Conservation (phyloP, 2,797 vertebrate genomes). For the Halcyon smyrnensis region DNA sequence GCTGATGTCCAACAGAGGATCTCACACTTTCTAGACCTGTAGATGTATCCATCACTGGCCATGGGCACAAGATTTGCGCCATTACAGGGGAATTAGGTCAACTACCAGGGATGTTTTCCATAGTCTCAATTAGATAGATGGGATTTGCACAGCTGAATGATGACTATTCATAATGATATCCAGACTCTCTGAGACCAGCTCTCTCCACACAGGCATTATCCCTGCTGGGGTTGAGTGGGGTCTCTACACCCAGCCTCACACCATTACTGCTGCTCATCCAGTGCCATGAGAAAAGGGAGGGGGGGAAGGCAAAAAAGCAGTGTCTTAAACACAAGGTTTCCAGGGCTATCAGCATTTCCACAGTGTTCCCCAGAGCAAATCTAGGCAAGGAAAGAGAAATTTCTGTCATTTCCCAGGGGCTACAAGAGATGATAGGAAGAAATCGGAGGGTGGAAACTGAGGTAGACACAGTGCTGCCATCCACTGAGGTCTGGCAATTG, state of each 20-base stretch:
- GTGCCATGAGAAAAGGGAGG: accelerated
- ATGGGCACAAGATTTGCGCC: not conserved
- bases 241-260: not conserved
- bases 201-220: accelerated
- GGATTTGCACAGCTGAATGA: not conserved
- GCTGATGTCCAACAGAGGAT: not conserved
- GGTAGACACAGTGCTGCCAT: accelerated
- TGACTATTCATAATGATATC: not conserved
- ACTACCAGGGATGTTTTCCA: not conserved
- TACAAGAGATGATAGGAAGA: not conserved
- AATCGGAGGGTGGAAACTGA: accelerated
- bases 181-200: not conserved
- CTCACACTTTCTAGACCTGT: not conserved
- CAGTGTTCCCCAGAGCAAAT: not conserved
- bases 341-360: not conserved
- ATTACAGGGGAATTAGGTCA: not conserved
- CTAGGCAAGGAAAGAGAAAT: not conserved
- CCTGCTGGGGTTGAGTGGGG: accelerated
- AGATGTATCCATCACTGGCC: not conserved
- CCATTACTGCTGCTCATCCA: accelerated
- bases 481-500: not conserved
- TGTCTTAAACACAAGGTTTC: not conserved
- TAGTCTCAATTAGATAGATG: not conserved
- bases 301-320: too few relatives aligned
- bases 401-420: not conserved